Base-by-base conservation (phyloP, 2,797 vertebrate genomes). In the Esox lucius region DNA sequence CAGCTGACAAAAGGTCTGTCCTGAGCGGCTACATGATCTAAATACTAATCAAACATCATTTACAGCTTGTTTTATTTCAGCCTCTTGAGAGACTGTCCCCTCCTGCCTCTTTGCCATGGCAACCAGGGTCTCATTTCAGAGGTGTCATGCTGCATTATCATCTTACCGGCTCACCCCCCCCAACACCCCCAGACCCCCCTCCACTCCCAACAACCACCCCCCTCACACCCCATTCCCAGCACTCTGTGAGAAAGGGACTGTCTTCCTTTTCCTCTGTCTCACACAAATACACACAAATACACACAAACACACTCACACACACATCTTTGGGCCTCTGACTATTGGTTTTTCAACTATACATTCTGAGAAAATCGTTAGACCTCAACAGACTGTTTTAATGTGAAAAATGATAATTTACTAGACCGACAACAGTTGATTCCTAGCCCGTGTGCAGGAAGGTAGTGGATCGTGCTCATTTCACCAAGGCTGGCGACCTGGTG, bases 11-110 rank as follows among this genome's bases (percentile, higher is more conserved):
- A 90, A 92, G 91, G 89, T 92, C 93, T 93, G 91, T 81, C 93
- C 91, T 92, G 77, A 91, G 94, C 91, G 90, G 93, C 94, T 95
- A 96, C 96, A 97, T 95, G 95, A 98, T 97, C 95, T 96, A 96
- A 97, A 98, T 98, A 96, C 95, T 97, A 97, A 97, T 97, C 96
- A 98, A 98, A 97, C 96, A 97, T 97, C 95, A 96, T 97, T 97
- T 96, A 97, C 95, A 95, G 94, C 95, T 91, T 94, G 95, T 96
- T 97, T 96, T 96, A 96, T 96, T 96, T 94, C 93, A 95, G 93
- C 93, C 94, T 95, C 95, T 89, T 91, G 91, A 94, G 96, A 96
- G 95, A 95, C 88, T 88, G 95, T 96, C 95, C 90, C 94, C 91
- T 96, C 92, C 93, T 90, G 95, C 94, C 94, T 95, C 93, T 91